Evolutionary conservation across 2,113 vertebrate species (phyloP).

Genomic region (Turdus rufiventris): DNA sequence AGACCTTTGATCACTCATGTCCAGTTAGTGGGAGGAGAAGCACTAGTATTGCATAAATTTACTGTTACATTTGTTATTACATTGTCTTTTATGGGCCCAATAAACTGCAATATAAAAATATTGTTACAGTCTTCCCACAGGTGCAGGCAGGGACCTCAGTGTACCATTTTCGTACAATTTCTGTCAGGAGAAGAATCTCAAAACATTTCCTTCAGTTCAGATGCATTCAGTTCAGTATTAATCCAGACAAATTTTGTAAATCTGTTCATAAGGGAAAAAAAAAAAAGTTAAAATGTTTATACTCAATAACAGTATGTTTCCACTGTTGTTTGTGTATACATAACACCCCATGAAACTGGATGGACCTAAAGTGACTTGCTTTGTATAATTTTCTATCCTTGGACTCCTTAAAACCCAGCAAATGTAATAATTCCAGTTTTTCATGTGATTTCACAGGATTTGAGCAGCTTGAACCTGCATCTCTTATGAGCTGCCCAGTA

Average conservation of each 20-base stretch:
- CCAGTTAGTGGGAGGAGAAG: conserved; percentile 53
- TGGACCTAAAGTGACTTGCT: background rate
- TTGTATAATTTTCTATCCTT: background rate
- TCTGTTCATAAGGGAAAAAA: conserved; percentile 22
- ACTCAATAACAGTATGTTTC: background rate
- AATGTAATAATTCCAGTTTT: background rate
- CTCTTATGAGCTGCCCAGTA: background rate
- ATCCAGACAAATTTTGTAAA: background rate
- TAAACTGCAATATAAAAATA: background rate
- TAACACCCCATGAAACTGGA: background rate
- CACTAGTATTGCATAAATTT: conserved; percentile 60
- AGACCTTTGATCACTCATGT: conserved; percentile 85
- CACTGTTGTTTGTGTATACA: background rate
- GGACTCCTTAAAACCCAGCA: background rate
- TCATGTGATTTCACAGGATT: background rate
- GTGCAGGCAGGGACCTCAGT: conserved; percentile 1
- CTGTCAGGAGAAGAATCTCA: background rate
- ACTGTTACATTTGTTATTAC: conserved; percentile 61
- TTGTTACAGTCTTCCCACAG: background rate
- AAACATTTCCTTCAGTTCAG: conserved; percentile 4
- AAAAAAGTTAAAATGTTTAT: background rate
- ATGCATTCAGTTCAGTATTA: background rate
- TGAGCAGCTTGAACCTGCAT: background rate
- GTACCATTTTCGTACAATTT: background rate
- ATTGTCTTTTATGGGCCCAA: conserved; percentile 55